Evolutionary conservation across 2,113 vertebrate genomes (phyloP).

Genomic region (Lepus europaeus): DNA sequence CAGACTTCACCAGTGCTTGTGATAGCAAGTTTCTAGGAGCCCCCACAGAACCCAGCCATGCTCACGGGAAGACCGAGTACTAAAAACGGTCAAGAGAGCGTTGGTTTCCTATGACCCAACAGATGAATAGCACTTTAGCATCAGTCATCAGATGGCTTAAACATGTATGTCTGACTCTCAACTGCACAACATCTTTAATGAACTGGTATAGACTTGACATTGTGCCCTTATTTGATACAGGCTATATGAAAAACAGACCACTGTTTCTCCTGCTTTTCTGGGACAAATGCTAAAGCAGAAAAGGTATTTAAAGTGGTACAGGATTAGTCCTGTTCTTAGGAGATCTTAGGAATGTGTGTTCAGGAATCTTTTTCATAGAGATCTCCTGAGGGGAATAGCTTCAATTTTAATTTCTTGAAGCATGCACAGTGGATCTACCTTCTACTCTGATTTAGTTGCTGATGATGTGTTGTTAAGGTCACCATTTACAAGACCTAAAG

Average conservation of each 20-base stretch:
- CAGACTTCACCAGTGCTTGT: background rate
- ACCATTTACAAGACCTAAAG: background rate
- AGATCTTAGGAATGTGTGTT: background rate
- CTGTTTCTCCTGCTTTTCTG: background rate
- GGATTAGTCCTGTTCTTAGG: background rate
- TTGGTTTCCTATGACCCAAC: background rate
- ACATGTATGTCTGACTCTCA: background rate
- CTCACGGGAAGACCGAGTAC: background rate
- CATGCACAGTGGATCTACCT: background rate
- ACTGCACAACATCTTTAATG: background rate
- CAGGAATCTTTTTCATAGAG: background rate
- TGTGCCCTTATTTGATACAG: background rate
- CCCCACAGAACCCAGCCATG: background rate
- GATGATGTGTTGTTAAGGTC: background rate
- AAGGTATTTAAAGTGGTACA: background rate
- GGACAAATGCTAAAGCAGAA: background rate
- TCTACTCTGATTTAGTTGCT: background rate
- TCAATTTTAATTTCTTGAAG: background rate
- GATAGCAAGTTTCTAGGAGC: background rate
- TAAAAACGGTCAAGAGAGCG: background rate
- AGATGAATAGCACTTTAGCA: background rate
- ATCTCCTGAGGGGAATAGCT: background rate
- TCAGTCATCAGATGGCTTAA: background rate
- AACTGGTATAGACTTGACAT: background rate
- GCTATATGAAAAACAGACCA: background rate